A percentile compares a stretch with the other conserved stretches of the same genome.
phyloP scores from a whole-genome alignment of 2,888 invertebrate species.

The Parnassius smintheus region DNA sequence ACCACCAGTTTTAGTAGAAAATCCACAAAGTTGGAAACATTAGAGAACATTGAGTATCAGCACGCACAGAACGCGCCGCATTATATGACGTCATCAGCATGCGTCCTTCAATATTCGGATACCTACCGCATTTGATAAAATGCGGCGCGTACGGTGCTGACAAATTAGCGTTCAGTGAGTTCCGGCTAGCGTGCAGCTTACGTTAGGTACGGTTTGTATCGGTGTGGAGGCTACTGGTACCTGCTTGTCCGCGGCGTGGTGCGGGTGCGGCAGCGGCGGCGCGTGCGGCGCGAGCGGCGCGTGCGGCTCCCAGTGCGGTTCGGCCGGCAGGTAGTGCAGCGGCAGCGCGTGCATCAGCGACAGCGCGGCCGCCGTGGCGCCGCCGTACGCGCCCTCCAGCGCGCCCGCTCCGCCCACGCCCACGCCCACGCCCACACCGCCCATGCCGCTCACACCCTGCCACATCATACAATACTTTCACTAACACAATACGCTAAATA shows the following conservation, averaged over 20 bases:
- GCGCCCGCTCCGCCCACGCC: constrained; percentile 37
- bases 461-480: neutral
- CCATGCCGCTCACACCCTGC: constrained; percentile 46
- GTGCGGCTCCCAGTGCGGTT: constrained; percentile 59
- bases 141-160: no score
- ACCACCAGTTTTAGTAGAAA: no score
- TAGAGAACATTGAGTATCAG: no score
- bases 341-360: constrained; percentile 73
- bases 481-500: no score
- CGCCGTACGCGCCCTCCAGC: constrained; percentile 34
- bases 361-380: constrained; percentile 48
- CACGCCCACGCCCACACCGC: constrained; percentile 36
- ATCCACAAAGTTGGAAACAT: no score
- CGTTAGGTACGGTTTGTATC: no score
- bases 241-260: constrained; percentile 59
- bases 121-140: no score
- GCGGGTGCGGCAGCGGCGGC: constrained; percentile 43
- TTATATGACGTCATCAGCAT: no score
- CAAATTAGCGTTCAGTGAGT: no score
- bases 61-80: no score
- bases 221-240: constrained; percentile 31
- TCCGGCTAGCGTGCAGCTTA: no score
- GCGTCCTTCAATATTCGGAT: no score
- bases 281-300: constrained; percentile 24
- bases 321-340: constrained; percentile 69